Evolutionary conservation across 2,797 vertebrate genomes (phyloP).

Genomic region (Myripristis murdjan): DNA sequence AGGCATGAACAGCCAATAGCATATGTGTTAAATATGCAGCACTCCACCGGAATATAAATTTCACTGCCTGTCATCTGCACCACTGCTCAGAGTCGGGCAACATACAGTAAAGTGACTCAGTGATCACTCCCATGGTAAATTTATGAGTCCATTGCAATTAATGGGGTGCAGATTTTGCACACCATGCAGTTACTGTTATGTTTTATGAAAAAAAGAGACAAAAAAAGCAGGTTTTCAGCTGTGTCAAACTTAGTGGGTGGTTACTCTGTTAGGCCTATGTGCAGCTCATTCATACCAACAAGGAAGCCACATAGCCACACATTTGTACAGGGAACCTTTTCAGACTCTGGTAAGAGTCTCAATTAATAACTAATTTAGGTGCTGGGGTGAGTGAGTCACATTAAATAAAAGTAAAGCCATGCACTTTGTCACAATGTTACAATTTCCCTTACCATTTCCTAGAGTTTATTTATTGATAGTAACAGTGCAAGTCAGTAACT

Average conservation of each 20-base stretch:
- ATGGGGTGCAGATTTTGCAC: conserved; percentile 14
- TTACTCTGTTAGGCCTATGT: conserved; percentile 37
- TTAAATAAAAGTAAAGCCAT: conserved; percentile 1
- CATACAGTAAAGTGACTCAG: conserved; percentile 12
- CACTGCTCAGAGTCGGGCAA: conserved; percentile 4
- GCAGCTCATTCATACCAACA: conserved; percentile 44
- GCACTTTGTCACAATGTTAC: no score
- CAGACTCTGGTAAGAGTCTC: conserved; percentile 35
- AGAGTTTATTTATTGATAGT: no score
- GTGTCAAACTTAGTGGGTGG: conserved; percentile 33
- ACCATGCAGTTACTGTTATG: background rate
- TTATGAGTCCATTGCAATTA: conserved; percentile 43
- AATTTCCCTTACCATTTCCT: no score
- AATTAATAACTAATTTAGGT: no score
- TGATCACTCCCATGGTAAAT: conserved; percentile 36
- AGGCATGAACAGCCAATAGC: conserved; percentile 3
- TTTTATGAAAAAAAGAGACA: conserved; percentile 8
- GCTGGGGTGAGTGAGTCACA: background rate
- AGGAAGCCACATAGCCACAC: background rate
- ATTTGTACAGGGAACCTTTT: conserved; percentile 20
- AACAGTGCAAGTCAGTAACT: conserved; percentile 28
- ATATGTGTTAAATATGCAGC: conserved; percentile 11
- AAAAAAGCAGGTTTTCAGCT: no score
- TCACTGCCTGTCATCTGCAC: conserved; percentile 27
- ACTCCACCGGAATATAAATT: conserved; percentile 9